A percentile compares a stretch with the other conserved stretches of the same genome.
These are phyloP conservation scores for Etheostoma perlongum DNA, from an alignment of 2,797 vertebrate genomes.

Conservation along the genomic window DNA sequence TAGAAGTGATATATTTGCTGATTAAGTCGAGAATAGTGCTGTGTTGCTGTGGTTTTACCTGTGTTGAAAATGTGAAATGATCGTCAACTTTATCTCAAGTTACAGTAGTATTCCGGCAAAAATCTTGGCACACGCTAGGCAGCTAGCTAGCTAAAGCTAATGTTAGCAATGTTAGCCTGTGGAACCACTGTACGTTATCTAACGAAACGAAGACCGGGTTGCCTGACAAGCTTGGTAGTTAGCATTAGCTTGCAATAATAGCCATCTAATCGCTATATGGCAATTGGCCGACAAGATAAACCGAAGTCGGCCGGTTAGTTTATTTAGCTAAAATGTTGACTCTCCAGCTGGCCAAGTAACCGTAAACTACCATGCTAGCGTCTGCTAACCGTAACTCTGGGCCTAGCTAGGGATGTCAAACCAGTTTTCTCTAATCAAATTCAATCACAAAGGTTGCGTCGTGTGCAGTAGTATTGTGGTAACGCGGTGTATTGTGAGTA, in stretches of 20 bases:
- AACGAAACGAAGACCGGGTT: slow-evolving; percentile 21
- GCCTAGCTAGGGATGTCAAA: slow-evolving; percentile 56
- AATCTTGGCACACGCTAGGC: slow-evolving; percentile 55
- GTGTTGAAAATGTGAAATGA: slow-evolving; percentile 12
- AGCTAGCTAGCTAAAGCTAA: slow-evolving; percentile 48
- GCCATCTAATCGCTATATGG: neutral
- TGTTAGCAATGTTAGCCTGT: slow-evolving; percentile 54
- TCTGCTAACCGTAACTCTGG: slow-evolving; percentile 59
- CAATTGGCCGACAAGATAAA: neutral
- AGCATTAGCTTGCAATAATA: slow-evolving; percentile 1
- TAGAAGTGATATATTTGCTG: slow-evolving; percentile 8
- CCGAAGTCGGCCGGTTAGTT: slow-evolving; percentile 8
- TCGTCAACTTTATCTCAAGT: slow-evolving; percentile 74
- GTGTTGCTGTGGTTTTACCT: slow-evolving; percentile 5
- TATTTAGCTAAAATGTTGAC: slow-evolving; percentile 36
- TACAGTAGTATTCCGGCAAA: slow-evolving; percentile 54
- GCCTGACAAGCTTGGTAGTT: slow-evolving; percentile 14
- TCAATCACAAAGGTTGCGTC: slow-evolving; percentile 11
- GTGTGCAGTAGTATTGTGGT: neutral
- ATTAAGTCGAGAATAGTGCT: neutral
- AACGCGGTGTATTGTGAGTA: slow-evolving; percentile 17
- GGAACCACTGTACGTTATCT: neutral
- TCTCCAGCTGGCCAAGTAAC: slow-evolving; percentile 34
- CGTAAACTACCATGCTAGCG: slow-evolving; percentile 47
- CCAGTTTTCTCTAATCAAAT: slow-evolving; percentile 26